Conservation (phyloP, 2,113 vertebrate genomes). For the Aphyosemion australe region DNA sequence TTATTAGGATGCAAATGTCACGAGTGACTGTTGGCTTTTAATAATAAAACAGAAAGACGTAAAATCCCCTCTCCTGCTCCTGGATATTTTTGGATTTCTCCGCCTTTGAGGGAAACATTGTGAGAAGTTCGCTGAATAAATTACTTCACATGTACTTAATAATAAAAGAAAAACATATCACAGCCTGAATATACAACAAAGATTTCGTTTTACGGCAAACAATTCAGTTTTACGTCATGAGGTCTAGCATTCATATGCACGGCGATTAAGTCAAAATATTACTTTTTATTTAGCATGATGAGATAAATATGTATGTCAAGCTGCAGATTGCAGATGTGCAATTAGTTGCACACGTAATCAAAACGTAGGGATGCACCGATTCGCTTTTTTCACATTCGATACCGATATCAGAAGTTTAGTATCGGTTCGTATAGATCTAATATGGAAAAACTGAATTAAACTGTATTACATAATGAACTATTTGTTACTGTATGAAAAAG, state of each 20-base stretch:
- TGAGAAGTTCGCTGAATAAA: slow-evolving; percentile 59
- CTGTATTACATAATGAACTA: no score
- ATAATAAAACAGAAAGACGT: slow-evolving; percentile 69
- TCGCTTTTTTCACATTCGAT: no score
- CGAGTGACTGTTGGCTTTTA: slow-evolving; percentile 71
- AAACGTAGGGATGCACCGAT: no score
- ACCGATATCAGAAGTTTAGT: no score
- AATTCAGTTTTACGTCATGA: not conserved
- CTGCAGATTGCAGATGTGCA: not conserved
- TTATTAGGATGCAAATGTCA: slow-evolving; percentile 72
- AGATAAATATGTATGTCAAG: not conserved
- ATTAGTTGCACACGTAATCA: not conserved
- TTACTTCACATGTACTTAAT: slow-evolving; percentile 34
- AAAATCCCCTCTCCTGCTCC: slow-evolving; percentile 57
- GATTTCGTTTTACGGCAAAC: slow-evolving; percentile 8
- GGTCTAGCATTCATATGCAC: not conserved
- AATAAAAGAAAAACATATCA: not conserved
- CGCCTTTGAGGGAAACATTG: slow-evolving; percentile 63
- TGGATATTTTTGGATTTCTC: slow-evolving; percentile 65
- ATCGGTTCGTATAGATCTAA: no score
- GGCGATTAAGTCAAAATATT: not conserved
- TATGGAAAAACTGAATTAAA: no score
- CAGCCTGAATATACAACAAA: slow-evolving; percentile 17
- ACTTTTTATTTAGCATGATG: slow-evolving; percentile 7
- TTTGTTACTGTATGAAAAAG: no score